phyloP scores from a whole-genome alignment of 2,888 invertebrate genomes.

The Aelia acuminata region DNA sequence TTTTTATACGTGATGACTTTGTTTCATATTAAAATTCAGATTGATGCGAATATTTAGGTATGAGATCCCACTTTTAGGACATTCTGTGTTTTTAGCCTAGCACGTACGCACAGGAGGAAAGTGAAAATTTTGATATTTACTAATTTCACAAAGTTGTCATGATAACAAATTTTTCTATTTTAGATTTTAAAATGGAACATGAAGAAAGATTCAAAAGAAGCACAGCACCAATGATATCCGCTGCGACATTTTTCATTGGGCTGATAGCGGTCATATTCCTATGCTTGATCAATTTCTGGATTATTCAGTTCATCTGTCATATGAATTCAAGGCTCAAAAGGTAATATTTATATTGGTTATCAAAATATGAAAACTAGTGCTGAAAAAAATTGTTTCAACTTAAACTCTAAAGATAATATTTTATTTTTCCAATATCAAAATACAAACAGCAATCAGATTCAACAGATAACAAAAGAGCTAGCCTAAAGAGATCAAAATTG shows the following conservation, averaged over 20 bases:
- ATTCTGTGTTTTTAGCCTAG: no score
- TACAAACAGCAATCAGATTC: neutral
- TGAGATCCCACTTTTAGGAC: no score
- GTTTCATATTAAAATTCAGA: no score
- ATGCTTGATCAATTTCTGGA: slow-evolving; percentile 7
- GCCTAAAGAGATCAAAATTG: no score
- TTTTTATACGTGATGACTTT: no score
- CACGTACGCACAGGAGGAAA: no score
- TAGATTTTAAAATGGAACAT: slow-evolving; percentile 23
- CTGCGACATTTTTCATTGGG: neutral
- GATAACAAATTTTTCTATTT: neutral
- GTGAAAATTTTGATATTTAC: no score
- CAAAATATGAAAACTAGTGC: neutral
- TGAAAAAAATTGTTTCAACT: neutral
- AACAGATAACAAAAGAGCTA: neutral
- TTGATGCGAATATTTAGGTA: no score
- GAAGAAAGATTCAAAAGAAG: slow-evolving; percentile 29
- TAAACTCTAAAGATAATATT: no score
- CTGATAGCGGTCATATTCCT: neutral
- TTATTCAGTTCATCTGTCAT: slow-evolving; percentile 18
- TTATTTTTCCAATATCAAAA: neutral
- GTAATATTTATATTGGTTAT: neutral
- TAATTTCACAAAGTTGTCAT: no score
- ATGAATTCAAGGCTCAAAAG: neutral
- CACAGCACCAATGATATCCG: neutral